Evolutionary conservation across 2,797 vertebrate species (phyloP), one percentile per base, ranked within the genome.

Genomic region (Galaxias olidus): DNA sequence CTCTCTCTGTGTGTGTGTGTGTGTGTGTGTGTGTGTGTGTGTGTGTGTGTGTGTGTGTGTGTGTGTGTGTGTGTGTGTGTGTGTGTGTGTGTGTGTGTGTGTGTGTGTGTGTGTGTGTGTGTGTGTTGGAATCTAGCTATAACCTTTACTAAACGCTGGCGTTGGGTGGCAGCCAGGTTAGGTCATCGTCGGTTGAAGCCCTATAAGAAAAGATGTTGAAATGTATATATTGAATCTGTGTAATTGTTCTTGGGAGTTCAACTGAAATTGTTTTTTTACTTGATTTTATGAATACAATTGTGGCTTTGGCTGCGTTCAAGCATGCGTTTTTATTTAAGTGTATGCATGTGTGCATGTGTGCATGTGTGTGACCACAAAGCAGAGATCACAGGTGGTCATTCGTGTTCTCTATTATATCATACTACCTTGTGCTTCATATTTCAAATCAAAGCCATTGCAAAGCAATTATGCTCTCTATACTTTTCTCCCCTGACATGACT

Each of bases 81-180:
- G 52, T 20, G 46, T 50, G 54, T 42, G 9, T 44, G 15, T 14
- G 10, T 57, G 30, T 57, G 45, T 65, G 20, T 11, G 47, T 40
- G 49, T 44, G 42, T 40, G 57, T 46, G 63, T 65, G 54, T 43
- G 43, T 52, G 50, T 18, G 10, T n/a, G 54, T 54, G 54, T 55
- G 20, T 12, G n/a, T 48, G 58, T 12, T 15, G 68, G 74, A 83
- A 76, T 79, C 63, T 69, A 69, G 69, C 75, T 76, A 73, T 77
- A 75, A 79, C 65, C 71, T 77, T 79, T 76, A 30, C 40, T 81
- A 77, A 82, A 80, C 69, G 61, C 72, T 73, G 62, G 66, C 69
- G 69, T 75, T 85, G 76, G 82, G 84, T 73, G 72, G 83, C 76
- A 75, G 77, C 76, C 73, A 76, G 78, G 68, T 86, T 78, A 87